Evolutionary conservation across 2,888 invertebrate genomes (phyloP).

Genomic region (Eulithis prunata): DNA sequence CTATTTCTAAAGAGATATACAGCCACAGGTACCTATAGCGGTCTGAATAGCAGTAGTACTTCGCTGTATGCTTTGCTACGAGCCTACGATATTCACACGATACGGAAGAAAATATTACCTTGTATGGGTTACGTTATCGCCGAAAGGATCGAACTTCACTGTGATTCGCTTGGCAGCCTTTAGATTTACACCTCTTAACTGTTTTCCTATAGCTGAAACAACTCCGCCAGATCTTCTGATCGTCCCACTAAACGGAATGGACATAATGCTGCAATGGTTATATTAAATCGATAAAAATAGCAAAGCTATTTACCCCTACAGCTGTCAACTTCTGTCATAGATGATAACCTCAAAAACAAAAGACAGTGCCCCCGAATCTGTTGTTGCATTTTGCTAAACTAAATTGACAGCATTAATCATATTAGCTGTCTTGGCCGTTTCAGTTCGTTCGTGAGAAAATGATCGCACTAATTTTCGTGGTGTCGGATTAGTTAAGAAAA

Average conservation of each 20-base stretch:
- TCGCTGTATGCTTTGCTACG: constrained; percentile 1
- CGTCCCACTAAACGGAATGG: constrained; percentile 89
- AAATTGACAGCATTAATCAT: too few relatives aligned
- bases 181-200: constrained; percentile 88
- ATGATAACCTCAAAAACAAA: too few relatives aligned
- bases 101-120: constrained; percentile 72
- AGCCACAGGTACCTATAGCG: too few relatives aligned
- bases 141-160: constrained; percentile 94
- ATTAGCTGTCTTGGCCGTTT: too few relatives aligned
- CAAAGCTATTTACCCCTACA: constrained; percentile 7
- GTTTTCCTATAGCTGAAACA: constrained; percentile 89
- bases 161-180: constrained; percentile 91
- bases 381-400: too few relatives aligned
- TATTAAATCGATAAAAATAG: constrained; percentile 43
- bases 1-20: too few relatives aligned
- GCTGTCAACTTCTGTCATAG: not conserved
- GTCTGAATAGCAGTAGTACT: not conserved
- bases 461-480: too few relatives aligned
- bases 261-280: constrained; percentile 83
- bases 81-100: constrained; percentile 4
- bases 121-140: constrained; percentile 86
- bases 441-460: too few relatives aligned
- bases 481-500: too few relatives aligned
- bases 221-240: constrained; percentile 87
- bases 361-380: too few relatives aligned